Conservation (phyloP, 2,797 vertebrate species). For the Danio aesculapii region DNA sequence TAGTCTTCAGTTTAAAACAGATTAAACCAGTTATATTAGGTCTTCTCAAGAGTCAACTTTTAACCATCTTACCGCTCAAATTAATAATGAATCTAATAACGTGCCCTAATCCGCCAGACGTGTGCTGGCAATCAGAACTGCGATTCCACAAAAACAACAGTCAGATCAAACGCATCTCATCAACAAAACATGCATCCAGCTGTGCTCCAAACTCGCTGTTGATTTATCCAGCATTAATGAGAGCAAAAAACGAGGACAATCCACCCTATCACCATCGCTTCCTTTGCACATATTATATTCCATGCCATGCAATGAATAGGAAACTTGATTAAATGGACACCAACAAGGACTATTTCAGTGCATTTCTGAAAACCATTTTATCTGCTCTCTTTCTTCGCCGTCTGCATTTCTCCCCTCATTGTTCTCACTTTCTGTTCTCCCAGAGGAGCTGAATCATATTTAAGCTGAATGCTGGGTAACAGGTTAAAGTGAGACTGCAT, state of each 20-base stretch:
- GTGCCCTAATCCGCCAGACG: background rate
- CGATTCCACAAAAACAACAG: background rate
- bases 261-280: background rate
- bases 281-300: background rate
- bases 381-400: background rate
- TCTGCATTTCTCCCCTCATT: constrained; percentile 16
- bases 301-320: background rate
- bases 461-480: constrained; percentile 45
- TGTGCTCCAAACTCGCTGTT: constrained; percentile 8
- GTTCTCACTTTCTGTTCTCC: constrained; percentile 15
- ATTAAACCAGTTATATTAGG: background rate
- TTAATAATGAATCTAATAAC: background rate
- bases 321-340: background rate
- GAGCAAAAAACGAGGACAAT: constrained; percentile 7
- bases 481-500: constrained; percentile 37
- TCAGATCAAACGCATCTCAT: constrained; percentile 24
- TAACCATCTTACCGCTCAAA: background rate
- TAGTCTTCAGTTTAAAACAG: too few relatives aligned
- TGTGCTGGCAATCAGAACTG: background rate
- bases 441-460: constrained; percentile 53
- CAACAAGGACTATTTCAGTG: constrained; percentile 1
- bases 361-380: constrained; percentile 4
- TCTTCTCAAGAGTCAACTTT: background rate
- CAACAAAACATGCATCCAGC: constrained; percentile 33
- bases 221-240: background rate